Evolutionary conservation across 2,888 invertebrate genomes (phyloP), one percentile per base, ranked within the genome.

Genomic region (Dysmachus trigonus): DNA sequence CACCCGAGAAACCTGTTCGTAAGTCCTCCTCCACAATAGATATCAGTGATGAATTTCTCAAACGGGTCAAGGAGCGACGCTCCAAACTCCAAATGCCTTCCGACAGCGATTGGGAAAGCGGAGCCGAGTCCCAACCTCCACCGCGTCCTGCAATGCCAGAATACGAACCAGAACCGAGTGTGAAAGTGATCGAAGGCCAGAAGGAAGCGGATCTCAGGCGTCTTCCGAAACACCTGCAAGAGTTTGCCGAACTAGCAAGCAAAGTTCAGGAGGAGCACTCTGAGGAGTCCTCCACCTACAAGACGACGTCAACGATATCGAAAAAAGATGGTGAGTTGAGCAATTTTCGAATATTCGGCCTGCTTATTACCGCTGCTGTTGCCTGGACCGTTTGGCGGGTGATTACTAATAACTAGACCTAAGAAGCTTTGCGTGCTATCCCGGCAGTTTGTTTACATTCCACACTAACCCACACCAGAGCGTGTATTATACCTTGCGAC

Each of bases 21-120:
- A 77, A 87, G 22, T 86, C 87, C 4, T 86, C 87, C 0, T 82
- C 85, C 22, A 73, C 87, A 53, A 88, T 89, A 88, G 92, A 90
- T 90, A 94, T 96, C 18, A 96, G 96, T 89, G 94, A 94, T 88
- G 97, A 97, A 90, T 97, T 97, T 89, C 95, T 97, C 90, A 94
- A 93, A 41, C 95, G 94, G 89, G 96, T 97, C 77, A 95, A 94
- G 89, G 94, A 95, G 90, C 93, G 96, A 33, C 94, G 95, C 92
- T 93, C 93, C 86, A 96, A 96, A 90, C 93, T 95, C 87, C 94
- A 95, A 13, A 94, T 96, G 89, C 92, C 93, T 30, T 93, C 94
- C 86, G 95, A 95, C 90, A 94, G 94, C 33, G 94, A 94, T 89
- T 94, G 94, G 88, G 94, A 94, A 90, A 94, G 94, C 88, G 94